Percentiles rank a stretch among this genome's conserved stretches.
Conservation (phyloP, 2,888 invertebrate species). For the Dendrolimus pini region DNA sequence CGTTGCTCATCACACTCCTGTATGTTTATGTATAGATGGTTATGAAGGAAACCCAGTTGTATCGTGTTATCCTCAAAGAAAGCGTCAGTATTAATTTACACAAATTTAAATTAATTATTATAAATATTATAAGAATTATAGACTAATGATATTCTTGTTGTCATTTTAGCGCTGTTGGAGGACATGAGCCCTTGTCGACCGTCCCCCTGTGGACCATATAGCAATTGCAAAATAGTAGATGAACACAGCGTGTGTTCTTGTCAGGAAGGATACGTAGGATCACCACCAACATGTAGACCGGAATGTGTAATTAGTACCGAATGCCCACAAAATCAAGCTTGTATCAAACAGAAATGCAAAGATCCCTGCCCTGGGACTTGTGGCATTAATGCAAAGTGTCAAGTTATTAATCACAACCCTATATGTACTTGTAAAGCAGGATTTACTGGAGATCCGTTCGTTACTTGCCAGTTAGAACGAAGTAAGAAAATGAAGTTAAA, state of each 20-base stretch:
- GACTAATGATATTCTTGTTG: conserved; percentile 9
- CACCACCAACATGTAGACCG: conserved; percentile 85
- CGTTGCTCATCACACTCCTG: conserved; percentile 88
- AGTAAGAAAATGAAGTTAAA: conserved; percentile 48
- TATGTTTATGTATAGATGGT: conserved; percentile 86
- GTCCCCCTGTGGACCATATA: conserved; percentile 87
- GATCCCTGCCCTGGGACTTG: conserved; percentile 88
- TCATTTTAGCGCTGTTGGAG: conserved; percentile 54
- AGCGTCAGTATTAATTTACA: conserved; percentile 45
- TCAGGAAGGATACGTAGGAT: conserved; percentile 82
- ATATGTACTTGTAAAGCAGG: conserved; percentile 86
- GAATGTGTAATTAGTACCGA: conserved; percentile 87
- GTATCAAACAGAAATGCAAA: conserved; percentile 83
- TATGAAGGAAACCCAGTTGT: conserved; percentile 86
- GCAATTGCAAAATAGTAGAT: conserved; percentile 83
- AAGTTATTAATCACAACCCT: conserved; percentile 86
- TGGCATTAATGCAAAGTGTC: conserved; percentile 83
- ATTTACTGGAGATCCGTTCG: conserved; percentile 88
- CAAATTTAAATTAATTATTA: conserved; percentile 2
- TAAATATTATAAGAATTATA: background rate
- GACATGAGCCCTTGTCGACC: conserved; percentile 81
- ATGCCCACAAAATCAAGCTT: conserved; percentile 83
- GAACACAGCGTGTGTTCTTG: conserved; percentile 89
- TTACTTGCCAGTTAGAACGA: conserved; percentile 80
- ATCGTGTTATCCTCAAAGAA: conserved; percentile 67